Conservation (phyloP, 2,113 vertebrate genomes). For the Pipra filicauda region DNA sequence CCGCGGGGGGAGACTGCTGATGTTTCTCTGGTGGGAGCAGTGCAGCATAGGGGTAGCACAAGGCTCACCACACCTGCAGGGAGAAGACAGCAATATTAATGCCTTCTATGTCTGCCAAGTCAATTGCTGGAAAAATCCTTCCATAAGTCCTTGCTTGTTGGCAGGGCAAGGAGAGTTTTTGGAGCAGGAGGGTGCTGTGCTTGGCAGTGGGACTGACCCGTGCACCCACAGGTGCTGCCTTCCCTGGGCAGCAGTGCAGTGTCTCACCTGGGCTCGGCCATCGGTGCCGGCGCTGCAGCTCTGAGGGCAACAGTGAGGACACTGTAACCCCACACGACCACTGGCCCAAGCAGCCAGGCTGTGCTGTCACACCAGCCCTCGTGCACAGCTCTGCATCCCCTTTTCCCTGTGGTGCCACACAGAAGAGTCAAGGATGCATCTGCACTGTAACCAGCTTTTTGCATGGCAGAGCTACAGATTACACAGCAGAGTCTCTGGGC, state of each 20-base stretch:
- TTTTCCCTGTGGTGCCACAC: rapidly evolving
- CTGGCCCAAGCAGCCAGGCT: rapidly evolving
- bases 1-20: background rate
- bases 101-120: background rate
- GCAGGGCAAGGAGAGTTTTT: background rate
- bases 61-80: background rate
- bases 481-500: background rate
- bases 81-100: background rate
- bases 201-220: rapidly evolving
- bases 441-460: rapidly evolving
- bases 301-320: background rate
- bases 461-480: rapidly evolving
- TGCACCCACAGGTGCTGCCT: background rate
- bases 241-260: background rate
- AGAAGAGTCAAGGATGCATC: rapidly evolving
- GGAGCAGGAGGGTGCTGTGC: background rate
- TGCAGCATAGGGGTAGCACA: background rate
- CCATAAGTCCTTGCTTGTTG: background rate
- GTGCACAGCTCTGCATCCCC: background rate
- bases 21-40: background rate
- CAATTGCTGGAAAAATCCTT: constrained; percentile 10
- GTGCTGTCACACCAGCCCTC: background rate
- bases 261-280: background rate
- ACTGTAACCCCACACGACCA: rapidly evolving
- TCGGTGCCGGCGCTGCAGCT: rapidly evolving